These are phyloP conservation scores for Eurosta solidaginis DNA, from an alignment of 1,140 invertebrate genomes.

Conservation along the genomic window DNA sequence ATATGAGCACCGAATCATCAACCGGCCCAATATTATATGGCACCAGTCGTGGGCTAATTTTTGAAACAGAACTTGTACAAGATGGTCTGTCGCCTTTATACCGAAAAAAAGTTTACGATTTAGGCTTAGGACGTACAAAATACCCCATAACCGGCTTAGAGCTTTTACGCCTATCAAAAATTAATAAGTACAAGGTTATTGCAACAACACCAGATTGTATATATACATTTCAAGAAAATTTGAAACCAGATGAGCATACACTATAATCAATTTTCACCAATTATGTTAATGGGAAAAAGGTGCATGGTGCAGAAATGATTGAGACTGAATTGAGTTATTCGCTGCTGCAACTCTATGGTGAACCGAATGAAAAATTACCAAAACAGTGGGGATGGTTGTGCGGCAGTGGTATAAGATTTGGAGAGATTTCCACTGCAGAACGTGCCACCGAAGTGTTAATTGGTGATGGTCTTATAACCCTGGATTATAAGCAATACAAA, in stretches of 20 bases:
- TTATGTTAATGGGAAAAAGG: conserved; percentile 68
- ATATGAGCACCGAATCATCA: conserved; percentile 71
- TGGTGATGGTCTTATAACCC: conserved; percentile 43
- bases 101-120: conserved; percentile 90
- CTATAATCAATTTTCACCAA: conserved; percentile 76
- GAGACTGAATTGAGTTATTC: conserved; percentile 79
- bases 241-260: conserved; percentile 73
- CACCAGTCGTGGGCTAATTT: conserved; percentile 87
- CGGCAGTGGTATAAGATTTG: conserved; percentile 46
- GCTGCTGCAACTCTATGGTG: conserved; percentile 78
- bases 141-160: conserved; percentile 85
- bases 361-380: conserved; percentile 68
- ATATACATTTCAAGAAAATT: conserved; percentile 83
- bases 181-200: conserved; percentile 78
- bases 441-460: conserved; percentile 33
- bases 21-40: conserved; percentile 85
- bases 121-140: conserved; percentile 72
- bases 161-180: conserved; percentile 74
- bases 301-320: conserved; percentile 66
- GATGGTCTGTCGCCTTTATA: conserved; percentile 82
- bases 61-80: conserved; percentile 84
- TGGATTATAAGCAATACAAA: conserved; percentile 46
- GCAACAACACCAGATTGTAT: conserved; percentile 81
- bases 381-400: conserved; percentile 84
- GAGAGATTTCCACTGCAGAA: conserved; percentile 41